Base-by-base conservation (phyloP, 1,140 invertebrate genomes). In the Lasaia peninsularis region DNA sequence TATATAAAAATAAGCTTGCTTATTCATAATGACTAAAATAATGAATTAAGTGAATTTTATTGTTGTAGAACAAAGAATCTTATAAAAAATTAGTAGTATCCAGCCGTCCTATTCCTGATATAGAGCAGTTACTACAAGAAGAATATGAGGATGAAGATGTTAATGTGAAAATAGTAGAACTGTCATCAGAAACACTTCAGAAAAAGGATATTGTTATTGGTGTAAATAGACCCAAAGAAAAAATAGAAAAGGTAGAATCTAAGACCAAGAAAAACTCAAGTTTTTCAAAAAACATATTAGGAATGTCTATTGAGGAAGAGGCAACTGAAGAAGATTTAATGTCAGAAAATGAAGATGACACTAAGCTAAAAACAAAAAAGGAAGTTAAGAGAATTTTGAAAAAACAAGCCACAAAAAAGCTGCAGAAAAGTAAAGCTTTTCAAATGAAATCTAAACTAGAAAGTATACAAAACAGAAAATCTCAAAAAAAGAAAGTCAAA, bases 71-170 rank as follows among this genome's bases (percentile, higher is more conserved):
- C 56, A 92, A 91, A 71, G 92, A 94, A 78, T 89, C 90, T 20
- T 93, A 92, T 60, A 93, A 93, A 69, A 92, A 92, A 62, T 76
- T 93, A 34, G 89, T 93, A 1, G 80, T 92, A 10, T 93, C 94
- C 0, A 91, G 90, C 66, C 89, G 92, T 31, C 91, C 92, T 5
- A 90, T 95, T 62, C 93, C 93, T 16, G 93, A 94, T 69, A 73
- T 94, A 53, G 92, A 94, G 60, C 89, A 94, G 62, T 85, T 94
- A 35, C 83, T 93, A 0, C 89, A 92, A 56, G 90, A 93, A 68
- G 92, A 94, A 67, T 94, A 88, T 73, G 93, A 95, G 80, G 91
- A 93, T 67, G 92, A 93, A n/a, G 92, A 93, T 71, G 93, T 94
- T 5, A 93, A 93, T 68, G 93, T 95, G 4, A 94, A 94, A 86